Conservation (phyloP, 2,797 vertebrate species). For the Malurus leucopterus region DNA sequence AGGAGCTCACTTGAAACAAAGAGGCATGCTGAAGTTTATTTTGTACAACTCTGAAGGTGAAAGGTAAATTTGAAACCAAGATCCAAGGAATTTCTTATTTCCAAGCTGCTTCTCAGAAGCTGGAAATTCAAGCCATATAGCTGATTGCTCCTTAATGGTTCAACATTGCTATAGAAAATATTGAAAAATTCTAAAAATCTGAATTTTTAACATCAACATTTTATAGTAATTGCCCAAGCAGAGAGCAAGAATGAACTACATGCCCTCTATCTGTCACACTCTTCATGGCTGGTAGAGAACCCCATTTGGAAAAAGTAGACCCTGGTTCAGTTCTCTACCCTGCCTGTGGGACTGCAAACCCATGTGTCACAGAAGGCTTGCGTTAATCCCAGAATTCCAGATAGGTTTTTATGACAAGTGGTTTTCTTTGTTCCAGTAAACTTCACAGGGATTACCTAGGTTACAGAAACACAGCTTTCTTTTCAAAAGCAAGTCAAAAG, state of each 20-base stretch:
- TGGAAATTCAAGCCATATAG: not conserved
- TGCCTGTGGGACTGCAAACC: not conserved
- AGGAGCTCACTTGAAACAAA: not conserved
- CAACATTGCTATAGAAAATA: not conserved
- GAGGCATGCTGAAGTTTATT: not conserved
- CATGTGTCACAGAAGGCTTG: not conserved
- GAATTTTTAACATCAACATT: not conserved
- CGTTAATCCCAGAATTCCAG: not conserved
- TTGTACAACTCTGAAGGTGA: not conserved
- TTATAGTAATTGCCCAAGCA: not conserved
- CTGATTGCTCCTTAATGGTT: not conserved
- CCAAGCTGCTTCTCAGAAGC: not conserved
- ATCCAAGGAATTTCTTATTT: not conserved
- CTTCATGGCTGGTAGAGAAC: not conserved
- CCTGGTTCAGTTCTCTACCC: not conserved
- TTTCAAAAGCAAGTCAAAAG: not conserved
- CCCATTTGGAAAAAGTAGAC: not conserved
- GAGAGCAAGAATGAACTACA: not conserved
- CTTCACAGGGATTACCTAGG: not conserved
- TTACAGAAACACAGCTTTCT: not conserved
- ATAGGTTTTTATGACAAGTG: not conserved
- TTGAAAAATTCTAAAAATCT: not conserved
- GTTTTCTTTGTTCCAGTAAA: not conserved
- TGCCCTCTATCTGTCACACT: rapidly evolving
- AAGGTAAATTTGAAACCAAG: not conserved